Percentiles rank a stretch among this genome's conserved stretches.
Evolutionary conservation across 2,797 vertebrate species (phyloP).

Genomic region (Micrastur ruficollis): DNA sequence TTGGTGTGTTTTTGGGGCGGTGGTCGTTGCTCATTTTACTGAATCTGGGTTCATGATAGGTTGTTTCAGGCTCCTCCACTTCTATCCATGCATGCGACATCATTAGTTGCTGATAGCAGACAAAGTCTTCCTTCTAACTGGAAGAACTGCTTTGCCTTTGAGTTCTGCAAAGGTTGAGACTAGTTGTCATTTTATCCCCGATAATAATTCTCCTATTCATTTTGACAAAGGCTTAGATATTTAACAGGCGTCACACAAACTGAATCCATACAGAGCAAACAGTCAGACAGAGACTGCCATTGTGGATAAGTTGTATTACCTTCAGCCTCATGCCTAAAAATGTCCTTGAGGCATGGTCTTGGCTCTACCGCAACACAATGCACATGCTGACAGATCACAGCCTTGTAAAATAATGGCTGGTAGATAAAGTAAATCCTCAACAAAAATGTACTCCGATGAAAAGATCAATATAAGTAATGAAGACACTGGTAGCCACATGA

Average conservation of each 20-base stretch:
- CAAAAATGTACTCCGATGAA: neutral
- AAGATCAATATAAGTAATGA: neutral
- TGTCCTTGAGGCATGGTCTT: neutral
- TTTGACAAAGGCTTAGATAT: conserved; percentile 31
- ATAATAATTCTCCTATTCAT: conserved; percentile 41
- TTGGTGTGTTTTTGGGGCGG: neutral
- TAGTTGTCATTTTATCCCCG: conserved; percentile 9
- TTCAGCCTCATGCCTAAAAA: conserved; percentile 16
- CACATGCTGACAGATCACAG: conserved; percentile 5
- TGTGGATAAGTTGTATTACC: conserved; percentile 5
- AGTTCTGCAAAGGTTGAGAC: conserved; percentile 16
- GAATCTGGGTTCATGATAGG: neutral
- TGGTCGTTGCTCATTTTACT: neutral
- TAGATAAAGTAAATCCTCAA: neutral
- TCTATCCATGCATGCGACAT: neutral
- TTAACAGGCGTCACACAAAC: conserved; percentile 35
- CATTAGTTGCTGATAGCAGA: neutral
- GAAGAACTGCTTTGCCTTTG: conserved; percentile 38
- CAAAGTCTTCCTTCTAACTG: neutral
- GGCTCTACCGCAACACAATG: neutral
- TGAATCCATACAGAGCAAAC: conserved; percentile 34
- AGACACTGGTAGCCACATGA: neutral
- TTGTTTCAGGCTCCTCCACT: neutral
- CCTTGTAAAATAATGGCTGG: conserved; percentile 4
- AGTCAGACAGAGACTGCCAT: conserved; percentile 46